Evolutionary conservation across 2,797 vertebrate species (phyloP).

Genomic region (Smutsia temminckii): DNA sequence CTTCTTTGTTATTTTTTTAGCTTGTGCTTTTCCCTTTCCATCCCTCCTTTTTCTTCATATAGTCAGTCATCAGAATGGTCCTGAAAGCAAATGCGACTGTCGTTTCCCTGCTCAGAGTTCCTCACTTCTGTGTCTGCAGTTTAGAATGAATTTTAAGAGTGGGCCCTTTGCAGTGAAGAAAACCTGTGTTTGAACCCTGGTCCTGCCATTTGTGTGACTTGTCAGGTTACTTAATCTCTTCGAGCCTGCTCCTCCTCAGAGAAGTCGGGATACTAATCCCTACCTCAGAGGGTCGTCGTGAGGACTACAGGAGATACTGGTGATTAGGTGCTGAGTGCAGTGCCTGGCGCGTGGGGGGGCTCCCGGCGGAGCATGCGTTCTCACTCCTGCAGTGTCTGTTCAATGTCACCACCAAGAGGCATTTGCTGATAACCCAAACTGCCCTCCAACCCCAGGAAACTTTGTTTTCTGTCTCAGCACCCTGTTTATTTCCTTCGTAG

Average conservation of each 20-base stretch:
- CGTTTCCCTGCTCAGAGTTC: background rate
- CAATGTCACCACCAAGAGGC: background rate
- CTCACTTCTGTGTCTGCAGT: background rate
- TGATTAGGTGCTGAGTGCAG: background rate
- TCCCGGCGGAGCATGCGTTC: background rate
- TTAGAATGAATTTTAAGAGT: background rate
- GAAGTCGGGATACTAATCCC: constrained; percentile 56
- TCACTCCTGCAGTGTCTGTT: background rate
- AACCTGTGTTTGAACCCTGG: constrained; percentile 25
- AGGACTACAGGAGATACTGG: background rate
- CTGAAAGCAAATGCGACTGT: background rate
- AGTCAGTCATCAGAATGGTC: background rate
- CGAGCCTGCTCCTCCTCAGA: constrained; percentile 38
- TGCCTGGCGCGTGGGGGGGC: background rate
- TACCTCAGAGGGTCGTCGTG: constrained; percentile 69
- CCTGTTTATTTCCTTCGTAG: constrained; percentile 27
- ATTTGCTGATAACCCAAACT: background rate
- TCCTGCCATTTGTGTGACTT: constrained; percentile 44
- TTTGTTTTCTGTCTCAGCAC: constrained; percentile 19
- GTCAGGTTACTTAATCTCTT: constrained; percentile 9
- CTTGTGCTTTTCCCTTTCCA: background rate
- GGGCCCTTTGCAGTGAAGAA: background rate
- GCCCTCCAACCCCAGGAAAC: background rate
- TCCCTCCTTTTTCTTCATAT: background rate
- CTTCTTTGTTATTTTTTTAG: no score